phyloP scores from a whole-genome alignment of 2,888 invertebrate genomes.

The Hemithea aestivaria region DNA sequence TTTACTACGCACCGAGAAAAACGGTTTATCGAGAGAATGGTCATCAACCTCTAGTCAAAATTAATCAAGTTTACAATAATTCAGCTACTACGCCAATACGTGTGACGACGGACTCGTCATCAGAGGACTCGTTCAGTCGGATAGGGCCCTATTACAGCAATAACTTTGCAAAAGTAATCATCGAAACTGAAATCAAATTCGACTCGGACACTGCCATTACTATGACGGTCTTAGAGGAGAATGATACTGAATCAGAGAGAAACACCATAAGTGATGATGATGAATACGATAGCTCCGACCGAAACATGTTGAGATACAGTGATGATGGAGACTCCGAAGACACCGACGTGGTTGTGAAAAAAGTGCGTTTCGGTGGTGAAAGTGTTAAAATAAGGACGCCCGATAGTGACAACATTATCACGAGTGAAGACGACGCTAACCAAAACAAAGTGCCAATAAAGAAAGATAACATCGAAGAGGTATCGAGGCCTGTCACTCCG shows the following conservation, averaged over 20 bases:
- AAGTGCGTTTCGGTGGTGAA: slow-evolving; percentile 93
- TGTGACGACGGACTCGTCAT: slow-evolving; percentile 72
- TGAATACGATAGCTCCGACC: slow-evolving; percentile 67
- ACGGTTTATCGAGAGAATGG: slow-evolving; percentile 41
- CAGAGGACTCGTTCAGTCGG: slow-evolving; percentile 79
- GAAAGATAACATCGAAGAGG: slow-evolving; percentile 41
- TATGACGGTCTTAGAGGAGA: slow-evolving; percentile 90
- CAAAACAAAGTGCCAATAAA: slow-evolving; percentile 33
- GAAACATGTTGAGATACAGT: slow-evolving; percentile 79
- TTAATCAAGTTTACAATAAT: slow-evolving; percentile 57
- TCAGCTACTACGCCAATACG: slow-evolving; percentile 47
- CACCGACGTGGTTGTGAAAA: slow-evolving; percentile 77
- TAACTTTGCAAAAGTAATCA: slow-evolving; percentile 83
- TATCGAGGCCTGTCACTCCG: slow-evolving; percentile 41
- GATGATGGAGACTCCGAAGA: slow-evolving; percentile 80
- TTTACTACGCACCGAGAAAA: slow-evolving; percentile 67
- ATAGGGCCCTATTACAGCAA: slow-evolving; percentile 54
- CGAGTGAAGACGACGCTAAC: slow-evolving; percentile 75
- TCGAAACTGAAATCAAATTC: slow-evolving; percentile 91
- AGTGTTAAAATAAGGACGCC: slow-evolving; percentile 91
- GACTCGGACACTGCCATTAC: slow-evolving; percentile 89
- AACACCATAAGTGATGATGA: slow-evolving; percentile 68
- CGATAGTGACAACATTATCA: slow-evolving; percentile 86
- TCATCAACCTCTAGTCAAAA: slow-evolving; percentile 53
- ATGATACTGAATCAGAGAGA: slow-evolving; percentile 68